phyloP scores from a whole-genome alignment of 2,113 vertebrate species.

The Eretmochelys imbricata region DNA sequence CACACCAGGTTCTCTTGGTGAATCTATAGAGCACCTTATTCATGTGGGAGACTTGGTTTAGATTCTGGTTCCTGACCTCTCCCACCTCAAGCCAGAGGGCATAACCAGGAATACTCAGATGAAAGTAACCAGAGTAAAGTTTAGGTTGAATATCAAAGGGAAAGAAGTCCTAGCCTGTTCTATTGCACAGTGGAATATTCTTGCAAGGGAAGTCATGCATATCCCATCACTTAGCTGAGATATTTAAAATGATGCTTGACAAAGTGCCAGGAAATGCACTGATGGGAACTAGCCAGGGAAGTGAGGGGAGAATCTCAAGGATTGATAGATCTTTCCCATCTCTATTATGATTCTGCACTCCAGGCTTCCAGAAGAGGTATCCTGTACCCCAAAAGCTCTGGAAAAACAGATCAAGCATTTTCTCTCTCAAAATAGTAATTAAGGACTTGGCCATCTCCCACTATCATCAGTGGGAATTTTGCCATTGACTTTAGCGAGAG shows the following conservation, averaged over 20 bases:
- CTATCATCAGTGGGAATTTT: background rate
- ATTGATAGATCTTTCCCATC: background rate
- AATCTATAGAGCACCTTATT: background rate
- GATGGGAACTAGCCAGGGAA: background rate
- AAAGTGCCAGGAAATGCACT: background rate
- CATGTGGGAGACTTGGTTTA: background rate
- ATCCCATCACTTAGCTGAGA: background rate
- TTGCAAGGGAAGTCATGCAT: background rate
- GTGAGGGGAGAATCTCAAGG: background rate
- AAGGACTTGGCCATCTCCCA: background rate
- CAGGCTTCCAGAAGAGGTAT: constrained; percentile 4
- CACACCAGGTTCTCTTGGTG: background rate
- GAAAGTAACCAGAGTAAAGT: background rate
- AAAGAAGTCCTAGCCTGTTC: background rate
- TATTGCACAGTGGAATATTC: background rate
- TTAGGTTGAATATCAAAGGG: background rate
- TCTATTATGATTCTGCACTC: constrained; percentile 9
- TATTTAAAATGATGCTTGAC: background rate
- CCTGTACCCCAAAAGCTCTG: constrained; percentile 24
- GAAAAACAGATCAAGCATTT: background rate
- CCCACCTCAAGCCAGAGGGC: background rate
- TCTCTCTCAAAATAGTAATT: background rate
- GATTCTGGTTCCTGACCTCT: background rate
- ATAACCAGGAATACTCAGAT: fast-evolving
- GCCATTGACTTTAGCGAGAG: background rate